These are phyloP conservation scores for Zosterops lateralis DNA, from an alignment of 2,113 vertebrate species.

Conservation along the genomic window DNA sequence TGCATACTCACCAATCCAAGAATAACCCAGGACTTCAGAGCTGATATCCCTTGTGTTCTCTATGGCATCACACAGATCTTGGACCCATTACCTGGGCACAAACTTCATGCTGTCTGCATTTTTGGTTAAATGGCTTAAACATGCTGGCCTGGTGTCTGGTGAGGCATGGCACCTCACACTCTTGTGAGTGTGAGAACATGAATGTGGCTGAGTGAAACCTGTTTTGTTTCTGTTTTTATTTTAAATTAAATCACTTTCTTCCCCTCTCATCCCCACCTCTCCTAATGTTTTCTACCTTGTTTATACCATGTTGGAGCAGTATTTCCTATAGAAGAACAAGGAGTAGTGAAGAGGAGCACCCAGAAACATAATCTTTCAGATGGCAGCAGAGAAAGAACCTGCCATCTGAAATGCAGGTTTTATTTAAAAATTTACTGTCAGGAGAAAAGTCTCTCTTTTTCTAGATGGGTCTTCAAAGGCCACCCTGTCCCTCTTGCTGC, in stretches of 20 bases:
- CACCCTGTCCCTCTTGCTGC: background rate
- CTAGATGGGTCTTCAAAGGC: background rate
- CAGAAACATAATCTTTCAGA: background rate
- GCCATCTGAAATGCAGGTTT: background rate
- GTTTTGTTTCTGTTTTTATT: background rate
- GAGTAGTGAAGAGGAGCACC: background rate
- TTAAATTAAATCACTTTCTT: background rate
- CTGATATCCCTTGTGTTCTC: background rate
- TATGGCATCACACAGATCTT: background rate
- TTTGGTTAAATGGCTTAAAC: background rate
- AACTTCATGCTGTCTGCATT: background rate
- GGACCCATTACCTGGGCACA: background rate
- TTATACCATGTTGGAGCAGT: background rate
- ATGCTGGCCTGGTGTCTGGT: background rate
- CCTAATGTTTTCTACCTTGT: background rate
- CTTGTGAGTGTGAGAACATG: background rate
- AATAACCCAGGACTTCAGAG: background rate
- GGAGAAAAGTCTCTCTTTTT: background rate
- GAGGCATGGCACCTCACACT: too few species aligned
- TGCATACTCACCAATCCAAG: background rate
- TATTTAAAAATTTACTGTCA: background rate
- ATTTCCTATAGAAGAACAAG: background rate
- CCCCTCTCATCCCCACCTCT: accelerated
- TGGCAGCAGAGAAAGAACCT: background rate
- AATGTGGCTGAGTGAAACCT: background rate